phyloP scores from a whole-genome alignment of 2,797 vertebrate genomes.

The Pelobates cultripes region DNA sequence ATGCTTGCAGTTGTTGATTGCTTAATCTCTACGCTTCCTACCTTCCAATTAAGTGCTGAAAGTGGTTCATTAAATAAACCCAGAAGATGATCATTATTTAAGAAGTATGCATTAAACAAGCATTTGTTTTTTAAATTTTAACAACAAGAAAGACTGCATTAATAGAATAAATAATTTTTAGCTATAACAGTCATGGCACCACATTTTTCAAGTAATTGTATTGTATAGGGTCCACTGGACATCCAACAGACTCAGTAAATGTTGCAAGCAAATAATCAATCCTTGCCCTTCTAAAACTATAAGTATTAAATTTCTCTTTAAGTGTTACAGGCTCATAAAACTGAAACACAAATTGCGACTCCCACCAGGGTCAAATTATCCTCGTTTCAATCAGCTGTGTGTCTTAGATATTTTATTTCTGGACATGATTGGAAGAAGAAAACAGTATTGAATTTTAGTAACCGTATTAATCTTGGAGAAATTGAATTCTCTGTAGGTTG shows the following conservation, averaged over 20 bases:
- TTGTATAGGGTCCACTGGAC: conserved; percentile 26
- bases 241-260: conserved; percentile 41
- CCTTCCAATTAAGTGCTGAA: too few species aligned
- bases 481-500: conserved; percentile 51
- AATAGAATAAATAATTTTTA: conserved; percentile 18
- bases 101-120: too few species aligned
- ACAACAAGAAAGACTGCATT: not conserved
- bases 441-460: conserved; percentile 53
- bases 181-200: not conserved
- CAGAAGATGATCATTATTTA: too few species aligned
- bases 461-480: conserved; percentile 52
- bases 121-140: not conserved
- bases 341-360: conserved; percentile 53
- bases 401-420: conserved; percentile 55
- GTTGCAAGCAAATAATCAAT: conserved; percentile 41
- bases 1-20: too few species aligned
- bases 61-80: too few species aligned
- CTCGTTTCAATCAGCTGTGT: conserved; percentile 50
- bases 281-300: conserved; percentile 38
- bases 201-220: conserved; percentile 34
- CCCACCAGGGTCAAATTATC: conserved; percentile 55
- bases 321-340: conserved; percentile 53
- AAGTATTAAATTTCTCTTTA: conserved; percentile 53
- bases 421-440: conserved; percentile 52
- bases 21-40: too few species aligned